Evolutionary conservation across 1,140 invertebrate genomes (phyloP), one percentile per base, ranked within the genome.

Genomic region (Neoseiulus cucumeris): DNA sequence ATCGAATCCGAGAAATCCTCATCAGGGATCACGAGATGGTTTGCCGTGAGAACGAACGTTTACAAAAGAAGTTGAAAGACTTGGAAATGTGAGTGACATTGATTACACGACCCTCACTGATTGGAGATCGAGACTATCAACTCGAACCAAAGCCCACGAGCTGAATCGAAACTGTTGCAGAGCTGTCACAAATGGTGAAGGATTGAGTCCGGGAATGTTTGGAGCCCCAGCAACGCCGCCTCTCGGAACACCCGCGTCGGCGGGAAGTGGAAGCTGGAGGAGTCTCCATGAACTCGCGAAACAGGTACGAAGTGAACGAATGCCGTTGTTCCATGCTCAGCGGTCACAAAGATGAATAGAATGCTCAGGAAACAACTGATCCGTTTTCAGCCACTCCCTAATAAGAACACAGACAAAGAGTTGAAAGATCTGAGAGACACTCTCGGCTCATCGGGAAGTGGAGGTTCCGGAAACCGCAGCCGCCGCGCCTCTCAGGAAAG

Each of bases 1-100:
- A 89, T 73, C 78, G 80, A 1, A 81, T 85, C 0, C 77, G 87
- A 64, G 88, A 93, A 70, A 80, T 85, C 44, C 77, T 92, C 28
- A 79, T 90, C 51, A 76, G 88, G 42, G 91, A 95, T 73, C 89
- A 93, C 72, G 89, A 94, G 74, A 74, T 89, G 5, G 83, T 94
- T 12, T 90, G 87, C 71, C 78, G 87, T 66, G 90, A 95, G 74
- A 94, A 94, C 72, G 91, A 94, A 74, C 76, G 86, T 28, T 77
- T 95, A 20, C 74, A 88, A 18, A 87, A 85, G 71, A 89, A 90
- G 77, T 75, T 94, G 14, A 89, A 92, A 75, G 86, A 89, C 75
- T 84, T 87, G 17, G 87, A 87, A 73, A 83, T 82, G 85, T 87
- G 77, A 83, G 42, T 59, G 17, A 42, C 7, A 44, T 14, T 6